These are phyloP conservation scores for Acanthis flammea DNA, from an alignment of 2,797 vertebrate genomes.

Conservation along the genomic window DNA sequence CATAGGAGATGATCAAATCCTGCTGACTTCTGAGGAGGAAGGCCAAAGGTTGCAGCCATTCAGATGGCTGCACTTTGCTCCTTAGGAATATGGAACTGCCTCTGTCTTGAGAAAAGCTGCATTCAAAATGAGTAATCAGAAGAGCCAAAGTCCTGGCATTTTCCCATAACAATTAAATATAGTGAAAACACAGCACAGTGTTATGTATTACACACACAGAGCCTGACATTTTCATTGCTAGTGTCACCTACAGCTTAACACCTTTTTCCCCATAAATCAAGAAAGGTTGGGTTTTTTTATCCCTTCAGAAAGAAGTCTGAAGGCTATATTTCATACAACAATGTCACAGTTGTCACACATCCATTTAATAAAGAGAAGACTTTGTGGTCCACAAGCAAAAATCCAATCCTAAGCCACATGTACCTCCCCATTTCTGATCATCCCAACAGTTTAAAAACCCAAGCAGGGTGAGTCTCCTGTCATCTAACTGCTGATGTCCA, in stretches of 20 bases:
- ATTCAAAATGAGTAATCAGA: constrained; percentile 2
- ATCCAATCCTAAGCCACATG: background rate
- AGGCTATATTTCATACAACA: constrained; percentile 31
- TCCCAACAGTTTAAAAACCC: background rate
- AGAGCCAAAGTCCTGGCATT: constrained; percentile 21
- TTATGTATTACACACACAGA: constrained; percentile 32
- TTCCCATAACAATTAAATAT: constrained; percentile 35
- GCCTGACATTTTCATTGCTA: constrained; percentile 65
- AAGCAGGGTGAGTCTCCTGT: background rate
- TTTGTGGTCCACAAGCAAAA: background rate
- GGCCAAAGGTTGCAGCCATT: background rate
- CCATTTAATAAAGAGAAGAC: background rate
- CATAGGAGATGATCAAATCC: background rate
- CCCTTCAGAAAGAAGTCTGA: background rate
- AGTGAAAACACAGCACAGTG: constrained; percentile 26
- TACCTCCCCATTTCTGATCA: background rate
- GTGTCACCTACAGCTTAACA: constrained; percentile 54
- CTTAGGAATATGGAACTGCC: background rate
- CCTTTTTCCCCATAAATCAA: constrained; percentile 38
- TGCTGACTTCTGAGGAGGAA: background rate
- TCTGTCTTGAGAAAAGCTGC: background rate
- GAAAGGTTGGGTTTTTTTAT: background rate
- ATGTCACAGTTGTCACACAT: background rate
- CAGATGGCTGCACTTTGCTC: background rate
- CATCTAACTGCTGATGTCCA: background rate